These are phyloP conservation scores for Thymelicus sylvestris DNA, from an alignment of 2,888 invertebrate genomes.

Conservation along the genomic window DNA sequence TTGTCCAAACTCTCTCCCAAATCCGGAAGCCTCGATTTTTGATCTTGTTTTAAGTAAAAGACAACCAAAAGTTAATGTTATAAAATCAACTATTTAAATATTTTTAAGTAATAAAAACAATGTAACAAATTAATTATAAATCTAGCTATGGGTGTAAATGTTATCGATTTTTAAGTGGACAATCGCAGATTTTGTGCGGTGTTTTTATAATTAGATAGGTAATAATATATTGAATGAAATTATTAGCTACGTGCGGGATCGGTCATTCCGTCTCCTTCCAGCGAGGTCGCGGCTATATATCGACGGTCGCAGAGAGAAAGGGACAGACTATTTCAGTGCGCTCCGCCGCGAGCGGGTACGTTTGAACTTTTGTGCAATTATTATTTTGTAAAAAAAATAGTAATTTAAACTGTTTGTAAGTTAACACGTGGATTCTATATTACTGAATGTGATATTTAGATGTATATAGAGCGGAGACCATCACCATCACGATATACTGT, in stretches of 20 bases:
- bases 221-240: slow-evolving; percentile 85
- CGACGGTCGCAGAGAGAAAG: slow-evolving; percentile 55
- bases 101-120: slow-evolving; percentile 80
- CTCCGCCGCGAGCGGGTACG: slow-evolving; percentile 60
- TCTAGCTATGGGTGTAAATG: slow-evolving; percentile 85
- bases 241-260: slow-evolving; percentile 76
- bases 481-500: slow-evolving; percentile 58
- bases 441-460: slow-evolving; percentile 86
- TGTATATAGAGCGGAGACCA: slow-evolving; percentile 57
- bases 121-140: slow-evolving; percentile 84
- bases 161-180: slow-evolving; percentile 83
- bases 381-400: slow-evolving; percentile 83
- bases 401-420: slow-evolving; percentile 82
- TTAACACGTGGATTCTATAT: slow-evolving; percentile 84
- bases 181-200: slow-evolving; percentile 83
- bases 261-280: slow-evolving; percentile 62
- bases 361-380: slow-evolving; percentile 85
- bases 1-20: slow-evolving; percentile 73
- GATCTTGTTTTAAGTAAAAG: slow-evolving; percentile 79
- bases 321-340: slow-evolving; percentile 53
- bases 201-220: slow-evolving; percentile 86
- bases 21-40: slow-evolving; percentile 75
- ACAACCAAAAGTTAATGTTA: slow-evolving; percentile 84
- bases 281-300: slow-evolving; percentile 48
- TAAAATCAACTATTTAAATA: slow-evolving; percentile 82